phyloP scores from a whole-genome alignment of 37 sponge, comb jelly and placozoan genomes.

The Cladorhizidae sp. region DNA sequence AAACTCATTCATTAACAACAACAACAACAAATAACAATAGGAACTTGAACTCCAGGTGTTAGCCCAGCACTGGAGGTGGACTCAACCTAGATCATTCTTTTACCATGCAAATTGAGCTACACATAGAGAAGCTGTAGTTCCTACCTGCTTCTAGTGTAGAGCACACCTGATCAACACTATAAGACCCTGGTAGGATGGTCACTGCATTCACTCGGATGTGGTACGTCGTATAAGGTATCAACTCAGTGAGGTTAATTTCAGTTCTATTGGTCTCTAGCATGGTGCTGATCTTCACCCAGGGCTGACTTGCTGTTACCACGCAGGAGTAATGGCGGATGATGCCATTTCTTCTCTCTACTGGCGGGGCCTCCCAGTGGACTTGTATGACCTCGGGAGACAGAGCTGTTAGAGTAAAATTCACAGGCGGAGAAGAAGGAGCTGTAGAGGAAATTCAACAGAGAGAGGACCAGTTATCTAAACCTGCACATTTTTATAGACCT shows the following conservation, averaged over 20 bases:
- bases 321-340: background rate
- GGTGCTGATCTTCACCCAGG: background rate
- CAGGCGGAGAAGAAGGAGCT: slow-evolving; percentile 20
- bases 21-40: too few relatives aligned
- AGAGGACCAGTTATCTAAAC: too few relatives aligned
- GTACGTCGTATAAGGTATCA: slow-evolving; percentile 13
- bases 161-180: background rate
- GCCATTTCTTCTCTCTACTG: slow-evolving; percentile 15
- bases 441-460: too few relatives aligned
- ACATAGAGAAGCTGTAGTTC: too few relatives aligned
- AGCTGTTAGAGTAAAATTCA: background rate
- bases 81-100: too few relatives aligned
- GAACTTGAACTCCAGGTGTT: too few relatives aligned
- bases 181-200: background rate
- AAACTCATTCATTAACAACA: too few relatives aligned
- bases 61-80: too few relatives aligned
- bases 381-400: background rate
- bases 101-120: too few relatives aligned
- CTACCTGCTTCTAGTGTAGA: slow-evolving; percentile 16
- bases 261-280: background rate
- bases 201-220: slow-evolving; percentile 3
- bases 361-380: slow-evolving; percentile 14
- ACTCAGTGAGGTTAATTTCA: background rate
- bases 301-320: background rate
- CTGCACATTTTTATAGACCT: too few relatives aligned